A percentile compares a stretch with the other conserved stretches of the same genome.
These are phyloP conservation scores for Mohoua ochrocephala DNA, from an alignment of 2,113 vertebrate species.

Conservation along the genomic window DNA sequence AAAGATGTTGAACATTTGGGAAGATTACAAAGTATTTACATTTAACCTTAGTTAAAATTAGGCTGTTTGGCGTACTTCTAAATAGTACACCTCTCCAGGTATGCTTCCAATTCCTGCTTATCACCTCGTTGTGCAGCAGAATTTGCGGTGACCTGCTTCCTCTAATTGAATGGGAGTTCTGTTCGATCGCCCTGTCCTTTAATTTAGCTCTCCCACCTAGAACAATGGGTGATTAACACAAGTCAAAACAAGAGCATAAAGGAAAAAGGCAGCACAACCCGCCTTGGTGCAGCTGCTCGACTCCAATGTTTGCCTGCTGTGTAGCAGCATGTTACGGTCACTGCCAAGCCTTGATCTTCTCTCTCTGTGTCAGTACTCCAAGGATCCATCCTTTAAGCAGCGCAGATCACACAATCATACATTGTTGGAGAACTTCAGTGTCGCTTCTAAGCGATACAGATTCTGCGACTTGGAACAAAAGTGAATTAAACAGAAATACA, in stretches of 20 bases:
- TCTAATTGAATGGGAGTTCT: neutral
- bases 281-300: conserved; percentile 33
- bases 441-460: neutral
- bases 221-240: conserved; percentile 63
- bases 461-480: neutral
- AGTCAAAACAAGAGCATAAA: conserved; percentile 25
- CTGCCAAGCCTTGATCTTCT: conserved; percentile 45
- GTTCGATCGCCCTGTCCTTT: conserved; percentile 1
- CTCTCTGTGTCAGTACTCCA: neutral
- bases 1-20: neutral
- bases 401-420: neutral
- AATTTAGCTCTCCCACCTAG: conserved; percentile 61
- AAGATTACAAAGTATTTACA: neutral
- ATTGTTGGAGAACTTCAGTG: neutral
- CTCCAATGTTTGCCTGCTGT: neutral
- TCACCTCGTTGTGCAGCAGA: neutral
- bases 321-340: conserved; percentile 6
- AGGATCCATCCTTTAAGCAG: neutral
- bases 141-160: conserved; percentile 26
- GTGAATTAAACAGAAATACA: neutral
- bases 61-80: neutral
- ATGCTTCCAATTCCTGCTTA: neutral
- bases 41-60: neutral
- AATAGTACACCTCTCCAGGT: neutral
- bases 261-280: conserved; percentile 21